phyloP scores from a whole-genome alignment of 2,888 invertebrate genomes.

The Athalia circularis region DNA sequence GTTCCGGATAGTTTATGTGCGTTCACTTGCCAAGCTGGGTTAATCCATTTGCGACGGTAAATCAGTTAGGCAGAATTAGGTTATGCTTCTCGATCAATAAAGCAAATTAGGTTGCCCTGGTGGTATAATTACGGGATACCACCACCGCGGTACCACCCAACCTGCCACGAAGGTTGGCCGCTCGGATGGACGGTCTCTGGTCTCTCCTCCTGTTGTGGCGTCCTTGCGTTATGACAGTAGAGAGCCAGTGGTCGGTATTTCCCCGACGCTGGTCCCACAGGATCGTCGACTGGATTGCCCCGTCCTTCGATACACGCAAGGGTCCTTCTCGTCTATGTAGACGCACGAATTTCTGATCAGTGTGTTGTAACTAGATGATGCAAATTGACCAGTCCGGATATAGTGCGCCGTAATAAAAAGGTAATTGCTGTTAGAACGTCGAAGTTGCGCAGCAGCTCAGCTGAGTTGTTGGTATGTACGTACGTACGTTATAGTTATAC shows the following conservation, averaged over 20 bases:
- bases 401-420: constrained; percentile 56
- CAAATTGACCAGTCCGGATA: constrained; percentile 58
- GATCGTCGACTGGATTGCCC: constrained; percentile 2
- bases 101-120: constrained; percentile 61
- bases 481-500: too few species aligned
- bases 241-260: constrained; percentile 7
- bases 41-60: constrained; percentile 65
- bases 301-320: constrained; percentile 16
- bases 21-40: constrained; percentile 54
- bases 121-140: constrained; percentile 45
- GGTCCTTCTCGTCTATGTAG: not conserved
- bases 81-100: constrained; percentile 67
- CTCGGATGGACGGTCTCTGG: not conserved
- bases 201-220: not conserved
- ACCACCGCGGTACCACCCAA: constrained; percentile 22
- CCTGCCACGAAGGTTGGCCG: too few species aligned
- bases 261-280: constrained; percentile 28
- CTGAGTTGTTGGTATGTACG: too few species aligned
- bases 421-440: constrained; percentile 59
- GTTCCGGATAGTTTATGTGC: constrained; percentile 44
- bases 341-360: not conserved
- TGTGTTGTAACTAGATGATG: constrained; percentile 47
- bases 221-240: not conserved
- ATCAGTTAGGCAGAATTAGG: constrained; percentile 63
- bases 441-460: constrained; percentile 57